Base-by-base conservation (phyloP, 2,888 invertebrate species). In the Chalcis sispes region DNA sequence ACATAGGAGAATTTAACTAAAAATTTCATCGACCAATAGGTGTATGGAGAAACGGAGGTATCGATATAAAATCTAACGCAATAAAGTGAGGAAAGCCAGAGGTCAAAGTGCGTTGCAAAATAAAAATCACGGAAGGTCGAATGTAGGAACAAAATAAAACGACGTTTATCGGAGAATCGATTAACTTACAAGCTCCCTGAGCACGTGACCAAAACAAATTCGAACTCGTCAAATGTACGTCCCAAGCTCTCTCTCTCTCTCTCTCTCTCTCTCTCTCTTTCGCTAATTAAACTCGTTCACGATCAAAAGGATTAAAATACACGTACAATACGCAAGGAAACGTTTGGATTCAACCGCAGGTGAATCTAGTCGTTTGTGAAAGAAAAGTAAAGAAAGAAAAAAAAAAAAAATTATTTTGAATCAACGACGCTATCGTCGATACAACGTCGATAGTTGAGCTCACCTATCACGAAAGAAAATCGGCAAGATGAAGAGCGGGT, bases 301-400 rank as follows among this genome's bases (percentile, higher is more conserved):
- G 15, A 59, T 27, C 56, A 69, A 56, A 56, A 61, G 46, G 52
- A 54, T 25, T 25, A 52, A 42, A 61, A 50, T n/a, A 29, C 25
- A 18, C 15, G 25, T 52, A 52, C 61, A 59, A 73, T 61, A 46
- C 32, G 67, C 2, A 50, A 27, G 7, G 13, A n/a, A 36, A 36
- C 10, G 36, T 36, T 7, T 7, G 36, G 4, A 42, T 15, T 42
- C 7, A 2, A 20, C 50, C 20, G 4, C 20, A 50, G 20, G 27
- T n/a, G n/a, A n/a, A n/a, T n/a, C n/a, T n/a, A n/a, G n/a, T n/a
- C n/a, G n/a, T n/a, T n/a, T n/a, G n/a, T n/a, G n/a, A n/a, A 0
- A 25, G 8, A 15, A 8, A n/a, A 15, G 25, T 13, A 36, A 36
- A 62, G 20, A 48, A n/a, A 58, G 46, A 40, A 8, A 20, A 29